Conservation (phyloP, 2,113 vertebrate species). For the human (Homo sapiens) region GRCh38 chr4:145957001-145957500, state of each 20-base stretch:
- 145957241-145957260: background rate
- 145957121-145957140: background rate
- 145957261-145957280: background rate
- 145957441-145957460: no score
- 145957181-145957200: background rate
- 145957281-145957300: background rate
- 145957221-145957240: background rate
- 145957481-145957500: background rate
- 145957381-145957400: background rate
- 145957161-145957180: background rate
- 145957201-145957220: background rate
- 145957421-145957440: background rate
- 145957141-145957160: background rate
- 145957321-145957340: background rate
- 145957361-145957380: background rate
- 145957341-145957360: background rate
- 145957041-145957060: no score
- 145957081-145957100: no score
- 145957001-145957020: no score
- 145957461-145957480: accelerated
- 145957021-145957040: no score
- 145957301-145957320: background rate
- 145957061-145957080: no score
- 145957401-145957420: background rate
- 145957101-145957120: no score